Base-by-base conservation (phyloP, 1,140 invertebrate genomes). In the Papilio aristodemus region DNA sequence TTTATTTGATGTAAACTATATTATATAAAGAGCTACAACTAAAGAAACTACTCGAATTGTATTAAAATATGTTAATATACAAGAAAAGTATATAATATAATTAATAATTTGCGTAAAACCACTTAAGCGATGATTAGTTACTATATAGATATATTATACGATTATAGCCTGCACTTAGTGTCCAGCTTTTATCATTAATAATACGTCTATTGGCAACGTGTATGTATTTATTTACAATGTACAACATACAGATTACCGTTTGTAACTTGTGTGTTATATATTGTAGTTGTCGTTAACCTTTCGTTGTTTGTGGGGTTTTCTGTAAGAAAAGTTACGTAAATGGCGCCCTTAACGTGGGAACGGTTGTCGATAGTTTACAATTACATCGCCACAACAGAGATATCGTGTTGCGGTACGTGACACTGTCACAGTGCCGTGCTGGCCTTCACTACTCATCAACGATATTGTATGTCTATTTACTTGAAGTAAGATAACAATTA, bases 361-460 rank as follows among this genome's bases (percentile, higher is more conserved):
- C 60, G 38, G 1, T 38, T 39, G 8, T n/a, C 38, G 38, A 43
- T 43, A 41, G 11, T 64, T 39, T 11, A 64, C 17, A 39, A 41
- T 64, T 43, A 41, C 22, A 43, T 39, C 43, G 38, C 7, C 38
- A 27, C 60, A 43, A 43, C 22, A 64, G 9, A 11, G 13, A 38
- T 41, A 64, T 64, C 60, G 60, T 43, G 62, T 13, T 22, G 37
- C 13, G 43, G 63, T 59, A 64, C 64, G 62, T 67, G 46, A 71
- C 68, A 50, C 68, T 70, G 68, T 67, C 43, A 71, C 68, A 50
- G 70, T 70, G 68, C 67, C 43, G 68, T 43, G 67, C 22, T 32
- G 76, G 73, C 76, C 76, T 82, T 75, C 72, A 74, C 38, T 71
- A 39, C 71, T 72, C 73, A 76, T 80, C 72, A 78, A 67, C 76